Conservation (phyloP, 2,888 invertebrate species). For the Lycia hirtaria region DNA sequence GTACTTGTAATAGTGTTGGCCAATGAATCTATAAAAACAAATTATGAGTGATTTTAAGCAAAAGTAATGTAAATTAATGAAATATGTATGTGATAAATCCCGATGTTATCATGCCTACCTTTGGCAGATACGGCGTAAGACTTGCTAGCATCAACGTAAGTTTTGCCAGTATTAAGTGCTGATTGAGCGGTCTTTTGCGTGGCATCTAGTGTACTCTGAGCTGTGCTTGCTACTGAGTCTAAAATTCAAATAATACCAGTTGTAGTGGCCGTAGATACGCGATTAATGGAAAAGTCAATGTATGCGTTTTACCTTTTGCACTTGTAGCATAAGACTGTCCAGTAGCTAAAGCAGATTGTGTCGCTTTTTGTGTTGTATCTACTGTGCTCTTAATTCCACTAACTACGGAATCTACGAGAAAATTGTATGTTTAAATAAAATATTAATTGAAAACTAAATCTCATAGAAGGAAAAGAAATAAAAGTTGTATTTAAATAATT, state of each 20-base stretch:
- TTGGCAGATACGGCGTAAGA: constrained; percentile 53
- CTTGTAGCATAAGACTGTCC: constrained; percentile 54
- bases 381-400: constrained; percentile 51
- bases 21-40: constrained; percentile 64
- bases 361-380: constrained; percentile 57
- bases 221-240: constrained; percentile 62
- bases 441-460: background rate
- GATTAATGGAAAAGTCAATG: background rate
- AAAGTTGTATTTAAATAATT: background rate
- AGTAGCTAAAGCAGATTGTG: constrained; percentile 53
- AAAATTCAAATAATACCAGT: constrained; percentile 42
- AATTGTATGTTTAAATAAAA: background rate
- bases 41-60: background rate
- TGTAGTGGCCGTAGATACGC: background rate
- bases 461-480: background rate
- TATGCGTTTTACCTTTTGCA: constrained; percentile 52
- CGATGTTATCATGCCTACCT: constrained; percentile 44
- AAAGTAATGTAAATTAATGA: too few species aligned
- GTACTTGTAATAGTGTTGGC: constrained; percentile 57
- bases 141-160: constrained; percentile 55
- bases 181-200: constrained; percentile 58
- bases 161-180: constrained; percentile 59
- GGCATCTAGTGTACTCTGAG: constrained; percentile 58
- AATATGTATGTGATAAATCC: background rate
- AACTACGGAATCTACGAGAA: constrained; percentile 41